Evolutionary conservation across 2,888 invertebrate species (phyloP), one percentile per base, ranked within the genome.

Genomic region (Phragmatobia fuliginosa): DNA sequence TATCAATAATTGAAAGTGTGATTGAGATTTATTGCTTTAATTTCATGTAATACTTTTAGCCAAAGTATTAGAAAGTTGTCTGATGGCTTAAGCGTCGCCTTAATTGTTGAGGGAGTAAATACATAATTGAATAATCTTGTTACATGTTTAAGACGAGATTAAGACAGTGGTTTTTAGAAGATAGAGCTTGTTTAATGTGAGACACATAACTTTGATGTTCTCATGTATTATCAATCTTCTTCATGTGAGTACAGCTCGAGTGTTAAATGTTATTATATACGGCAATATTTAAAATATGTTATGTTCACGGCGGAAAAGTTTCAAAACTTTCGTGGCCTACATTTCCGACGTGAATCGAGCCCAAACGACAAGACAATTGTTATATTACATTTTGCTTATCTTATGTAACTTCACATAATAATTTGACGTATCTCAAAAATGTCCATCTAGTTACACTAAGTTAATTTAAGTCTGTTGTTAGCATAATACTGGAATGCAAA

Each of bases 1-100:
- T 83, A 81, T 80, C 77, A 81, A 83, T 79, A 84, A 85, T 84
- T 83, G 78, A 82, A 81, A 85, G 65, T 73, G 71, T 74, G 75
- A 80, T 80, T 73, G 77, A 73, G 73, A 74, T 79, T 74, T 73
- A 73, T 78, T 77, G 67, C 64, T 70, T 62, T 73, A 65, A 74
- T 80, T 75, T 73, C 59, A 64, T 72, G 63, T 56, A 69, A 70
- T 77, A 69, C n/a, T 41, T 32, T 60, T 14, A 14, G 5, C 18
- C 59, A 56, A 52, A 61, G 67, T 56, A 38, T 69, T 38, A 59
- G 21, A 10, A 10, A 58, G 31, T 38, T 58, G 6, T 14, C 31
- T 41, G 59, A 21, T 60, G 60, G 21, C 32, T 59, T 33, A 21
- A 32, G 33, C 21, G 60, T 60, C 21, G 21, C 33, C 33, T 25